phyloP scores from a whole-genome alignment of 2,113 vertebrate genomes.

The Parus major region DNA sequence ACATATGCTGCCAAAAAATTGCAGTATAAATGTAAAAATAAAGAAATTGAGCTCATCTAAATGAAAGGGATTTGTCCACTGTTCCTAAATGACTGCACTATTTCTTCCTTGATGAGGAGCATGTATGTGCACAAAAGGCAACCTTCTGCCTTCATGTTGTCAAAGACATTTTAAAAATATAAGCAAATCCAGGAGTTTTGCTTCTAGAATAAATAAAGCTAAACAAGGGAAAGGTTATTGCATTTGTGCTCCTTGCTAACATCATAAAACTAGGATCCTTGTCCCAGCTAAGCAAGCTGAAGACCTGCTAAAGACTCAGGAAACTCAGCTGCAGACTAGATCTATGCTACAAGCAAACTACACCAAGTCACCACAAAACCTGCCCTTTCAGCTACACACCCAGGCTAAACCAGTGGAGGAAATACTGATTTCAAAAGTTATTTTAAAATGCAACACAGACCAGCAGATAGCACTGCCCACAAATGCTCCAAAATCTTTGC shows the following conservation, averaged over 20 bases:
- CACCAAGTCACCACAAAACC: background rate
- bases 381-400: background rate
- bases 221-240: constrained; percentile 3
- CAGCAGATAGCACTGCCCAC: background rate
- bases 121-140: background rate
- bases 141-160: background rate
- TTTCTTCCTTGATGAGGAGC: background rate
- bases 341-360: background rate
- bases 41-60: background rate
- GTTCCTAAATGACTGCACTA: background rate
- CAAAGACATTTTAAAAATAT: background rate
- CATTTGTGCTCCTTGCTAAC: background rate
- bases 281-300: background rate
- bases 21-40: background rate
- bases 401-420: background rate
- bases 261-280: background rate
- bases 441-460: background rate
- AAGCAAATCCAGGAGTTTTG: constrained; percentile 18
- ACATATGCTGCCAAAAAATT: background rate
- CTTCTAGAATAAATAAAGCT: background rate
- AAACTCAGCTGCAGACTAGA: background rate
- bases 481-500: background rate
- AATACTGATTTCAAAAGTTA: background rate
- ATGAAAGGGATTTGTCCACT: background rate
- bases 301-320: background rate